Percentiles rank a stretch among this genome's conserved stretches.
Conservation (phyloP, 2,797 vertebrate species). For the Scomberomorus guttatus region DNA sequence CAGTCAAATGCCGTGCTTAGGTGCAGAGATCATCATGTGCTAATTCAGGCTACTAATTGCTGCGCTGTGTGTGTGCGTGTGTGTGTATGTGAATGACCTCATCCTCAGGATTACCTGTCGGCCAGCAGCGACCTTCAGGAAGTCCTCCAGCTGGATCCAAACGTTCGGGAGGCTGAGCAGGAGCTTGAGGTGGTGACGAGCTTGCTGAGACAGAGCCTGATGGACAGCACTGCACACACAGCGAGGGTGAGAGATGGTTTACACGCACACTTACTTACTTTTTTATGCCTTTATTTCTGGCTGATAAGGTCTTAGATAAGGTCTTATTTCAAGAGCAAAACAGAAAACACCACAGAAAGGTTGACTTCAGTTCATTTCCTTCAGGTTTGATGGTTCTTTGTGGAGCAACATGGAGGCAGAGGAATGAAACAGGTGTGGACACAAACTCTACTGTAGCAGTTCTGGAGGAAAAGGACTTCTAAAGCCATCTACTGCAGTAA, state of each 20-base stretch:
- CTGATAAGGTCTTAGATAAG: neutral
- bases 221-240: slow-evolving; percentile 56
- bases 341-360: neutral
- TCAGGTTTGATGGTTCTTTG: slow-evolving; percentile 63
- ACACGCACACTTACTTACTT: neutral
- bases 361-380: slow-evolving; percentile 14
- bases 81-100: neutral
- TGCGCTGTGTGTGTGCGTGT: neutral
- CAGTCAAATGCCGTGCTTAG: too few species aligned
- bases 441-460: slow-evolving; percentile 8
- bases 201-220: slow-evolving; percentile 81
- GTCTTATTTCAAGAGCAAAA: neutral
- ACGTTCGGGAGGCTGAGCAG: slow-evolving; percentile 89
- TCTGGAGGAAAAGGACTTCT: slow-evolving; percentile 36
- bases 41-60: too few species aligned
- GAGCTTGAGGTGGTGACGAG: slow-evolving; percentile 89
- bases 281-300: neutral
- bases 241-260: slow-evolving; percentile 39
- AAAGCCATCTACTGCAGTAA: slow-evolving; percentile 35
- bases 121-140: slow-evolving; percentile 91
- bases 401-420: slow-evolving; percentile 9
- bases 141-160: slow-evolving; percentile 90
- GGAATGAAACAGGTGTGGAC: slow-evolving; percentile 14
- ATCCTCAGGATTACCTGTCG: slow-evolving; percentile 90
- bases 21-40: too few species aligned